phyloP scores from a whole-genome alignment of 1,140 invertebrate genomes.

The Atta texana region DNA sequence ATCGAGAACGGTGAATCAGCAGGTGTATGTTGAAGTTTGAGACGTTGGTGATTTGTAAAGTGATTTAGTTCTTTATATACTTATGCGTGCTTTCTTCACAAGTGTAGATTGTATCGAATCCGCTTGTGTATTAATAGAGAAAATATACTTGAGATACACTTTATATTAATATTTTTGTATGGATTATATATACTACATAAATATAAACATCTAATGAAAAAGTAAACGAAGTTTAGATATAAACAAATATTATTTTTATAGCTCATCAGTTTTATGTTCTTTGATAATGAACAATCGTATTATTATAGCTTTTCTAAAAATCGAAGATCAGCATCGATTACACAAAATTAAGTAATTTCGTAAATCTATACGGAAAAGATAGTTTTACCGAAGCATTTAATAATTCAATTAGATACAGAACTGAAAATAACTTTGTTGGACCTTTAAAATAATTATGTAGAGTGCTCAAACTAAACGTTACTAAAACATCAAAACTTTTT shows the following conservation, averaged over 20 bases:
- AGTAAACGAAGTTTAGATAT: not conserved
- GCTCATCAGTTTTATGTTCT: not conserved
- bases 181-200: not conserved
- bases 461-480: too few species aligned
- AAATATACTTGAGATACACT: not conserved
- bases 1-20: slow-evolving; percentile 19
- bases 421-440: too few species aligned
- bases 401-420: too few species aligned
- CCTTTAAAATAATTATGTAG: too few species aligned
- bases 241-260: not conserved
- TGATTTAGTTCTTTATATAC: slow-evolving; percentile 15
- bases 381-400: too few species aligned
- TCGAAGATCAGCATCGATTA: not conserved
- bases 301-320: not conserved
- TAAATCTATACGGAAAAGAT: not conserved
- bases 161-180: not conserved
- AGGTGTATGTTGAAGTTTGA: slow-evolving; percentile 40
- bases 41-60: slow-evolving; percentile 16
- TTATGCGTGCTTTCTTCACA: not conserved
- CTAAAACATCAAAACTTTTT: too few species aligned
- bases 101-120: not conserved
- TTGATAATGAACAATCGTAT: not conserved
- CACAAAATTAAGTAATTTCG: not conserved
- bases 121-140: not conserved
- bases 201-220: not conserved